Evolutionary conservation across 2,113 vertebrate genomes (phyloP).

Genomic region (Mus spicilegus): DNA sequence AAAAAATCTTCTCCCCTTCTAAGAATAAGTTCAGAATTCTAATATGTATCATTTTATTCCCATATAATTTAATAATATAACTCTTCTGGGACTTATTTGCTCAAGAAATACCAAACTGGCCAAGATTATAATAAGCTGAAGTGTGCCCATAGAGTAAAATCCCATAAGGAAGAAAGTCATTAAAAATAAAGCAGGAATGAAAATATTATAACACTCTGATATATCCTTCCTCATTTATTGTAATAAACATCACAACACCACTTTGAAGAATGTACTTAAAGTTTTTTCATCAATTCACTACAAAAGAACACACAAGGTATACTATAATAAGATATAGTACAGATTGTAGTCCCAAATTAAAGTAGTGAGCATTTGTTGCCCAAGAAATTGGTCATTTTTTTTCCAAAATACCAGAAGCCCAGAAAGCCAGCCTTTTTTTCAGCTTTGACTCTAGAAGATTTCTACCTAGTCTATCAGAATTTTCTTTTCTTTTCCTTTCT

Average conservation of each 20-base stretch:
- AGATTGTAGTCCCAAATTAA: neutral
- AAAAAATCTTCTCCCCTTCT: neutral
- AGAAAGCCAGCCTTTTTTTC: neutral
- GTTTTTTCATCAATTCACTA: neutral
- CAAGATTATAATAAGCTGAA: neutral
- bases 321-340: neutral
- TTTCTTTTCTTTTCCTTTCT: neutral
- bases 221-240: neutral
- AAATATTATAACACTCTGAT: neutral
- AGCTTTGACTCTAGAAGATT: neutral
- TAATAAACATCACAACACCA: neutral
- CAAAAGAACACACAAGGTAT: neutral
- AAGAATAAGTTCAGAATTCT: constrained; percentile 12
- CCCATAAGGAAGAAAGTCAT: neutral
- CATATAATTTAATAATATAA: neutral
- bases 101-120: neutral
- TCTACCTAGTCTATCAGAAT: neutral
- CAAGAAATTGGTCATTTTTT: neutral
- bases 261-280: neutral
- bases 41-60: neutral
- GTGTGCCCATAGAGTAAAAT: neutral
- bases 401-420: neutral
- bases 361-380: neutral
- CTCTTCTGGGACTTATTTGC: neutral
- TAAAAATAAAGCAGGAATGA: constrained; percentile 18